Conservation (phyloP, 2,113 vertebrate genomes). For the Petaurus breviceps region DNA sequence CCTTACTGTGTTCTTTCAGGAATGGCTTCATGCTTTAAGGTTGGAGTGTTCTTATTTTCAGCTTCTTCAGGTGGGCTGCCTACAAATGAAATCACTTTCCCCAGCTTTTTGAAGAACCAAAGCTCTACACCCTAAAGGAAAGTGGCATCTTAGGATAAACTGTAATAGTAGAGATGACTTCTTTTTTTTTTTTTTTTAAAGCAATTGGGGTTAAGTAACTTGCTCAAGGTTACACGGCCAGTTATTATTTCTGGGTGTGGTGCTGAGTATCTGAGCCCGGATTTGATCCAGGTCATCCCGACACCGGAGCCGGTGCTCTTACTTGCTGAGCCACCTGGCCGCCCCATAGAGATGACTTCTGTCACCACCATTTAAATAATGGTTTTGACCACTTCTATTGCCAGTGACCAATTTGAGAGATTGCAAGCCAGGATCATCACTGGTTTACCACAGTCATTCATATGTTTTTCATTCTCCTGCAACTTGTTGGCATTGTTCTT, state of each 20-base stretch:
- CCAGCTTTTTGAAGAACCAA: constrained; percentile 84
- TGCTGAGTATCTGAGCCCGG: too few species aligned
- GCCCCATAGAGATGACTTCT: too few species aligned
- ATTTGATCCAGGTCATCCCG: too few species aligned
- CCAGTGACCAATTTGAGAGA: constrained; percentile 89
- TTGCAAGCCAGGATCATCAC: constrained; percentile 87
- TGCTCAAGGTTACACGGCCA: too few species aligned
- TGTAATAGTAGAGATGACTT: constrained; percentile 83
- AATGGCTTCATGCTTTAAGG: constrained; percentile 73
- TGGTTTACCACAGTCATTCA: constrained; percentile 67
- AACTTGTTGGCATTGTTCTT: constrained; percentile 55
- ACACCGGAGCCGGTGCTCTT: too few species aligned
- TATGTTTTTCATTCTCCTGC: constrained; percentile 61
- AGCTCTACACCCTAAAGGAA: constrained; percentile 89
- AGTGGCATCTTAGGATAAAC: constrained; percentile 94
- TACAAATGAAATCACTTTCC: constrained; percentile 88
- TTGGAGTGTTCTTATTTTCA: constrained; percentile 84
- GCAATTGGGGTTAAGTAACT: too few species aligned
- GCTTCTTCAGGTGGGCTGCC: constrained; percentile 91
- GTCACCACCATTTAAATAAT: constrained; percentile 90
- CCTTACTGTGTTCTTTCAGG: constrained; percentile 92
- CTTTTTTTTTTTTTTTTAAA: too few species aligned
- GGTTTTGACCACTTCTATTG: constrained; percentile 92
- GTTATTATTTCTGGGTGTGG: too few species aligned
- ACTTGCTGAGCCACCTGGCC: too few species aligned